A percentile compares a stretch with the other conserved stretches of the same genome.
These are phyloP conservation scores for Tenthredo distinguenda DNA, from an alignment of 2,888 invertebrate genomes.

Conservation along the genomic window DNA sequence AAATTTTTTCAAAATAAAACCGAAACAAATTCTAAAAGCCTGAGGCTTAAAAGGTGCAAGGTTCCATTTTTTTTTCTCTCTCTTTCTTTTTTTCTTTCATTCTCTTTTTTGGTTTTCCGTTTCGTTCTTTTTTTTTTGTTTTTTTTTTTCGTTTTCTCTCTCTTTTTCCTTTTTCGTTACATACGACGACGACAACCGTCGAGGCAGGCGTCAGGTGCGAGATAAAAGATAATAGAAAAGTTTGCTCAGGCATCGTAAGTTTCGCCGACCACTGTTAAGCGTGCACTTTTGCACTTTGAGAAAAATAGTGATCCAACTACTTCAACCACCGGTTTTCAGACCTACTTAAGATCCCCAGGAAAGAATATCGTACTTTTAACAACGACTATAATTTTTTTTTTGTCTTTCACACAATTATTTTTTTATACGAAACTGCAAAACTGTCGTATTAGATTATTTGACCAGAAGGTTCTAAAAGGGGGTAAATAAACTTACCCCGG, in stretches of 20 bases:
- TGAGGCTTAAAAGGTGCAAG: conserved; percentile 21
- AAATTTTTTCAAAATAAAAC: neutral
- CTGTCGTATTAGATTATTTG: neutral
- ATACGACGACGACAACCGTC: conserved; percentile 10
- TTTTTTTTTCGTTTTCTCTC: neutral
- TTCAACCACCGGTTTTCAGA: neutral
- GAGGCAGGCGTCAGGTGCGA: conserved; percentile 32
- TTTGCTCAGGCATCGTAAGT: conserved; percentile 9
- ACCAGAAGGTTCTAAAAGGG: neutral
- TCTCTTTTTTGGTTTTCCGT: neutral
- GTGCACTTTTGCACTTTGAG: conserved; percentile 30
- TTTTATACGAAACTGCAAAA: neutral
- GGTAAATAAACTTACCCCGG: neutral
- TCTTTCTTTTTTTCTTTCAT: neutral
- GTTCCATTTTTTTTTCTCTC: neutral
- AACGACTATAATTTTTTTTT: neutral
- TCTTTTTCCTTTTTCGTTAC: neutral
- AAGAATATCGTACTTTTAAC: neutral
- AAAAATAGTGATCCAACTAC: neutral
- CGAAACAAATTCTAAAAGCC: conserved; percentile 13
- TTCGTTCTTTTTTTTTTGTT: neutral
- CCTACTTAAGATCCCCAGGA: neutral
- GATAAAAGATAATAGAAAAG: conserved; percentile 45
- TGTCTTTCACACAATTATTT: neutral
- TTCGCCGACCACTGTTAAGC: conserved; percentile 3